These are phyloP conservation scores for Redunca redunca DNA, from an alignment of 2,113 vertebrate species.

Conservation along the genomic window DNA sequence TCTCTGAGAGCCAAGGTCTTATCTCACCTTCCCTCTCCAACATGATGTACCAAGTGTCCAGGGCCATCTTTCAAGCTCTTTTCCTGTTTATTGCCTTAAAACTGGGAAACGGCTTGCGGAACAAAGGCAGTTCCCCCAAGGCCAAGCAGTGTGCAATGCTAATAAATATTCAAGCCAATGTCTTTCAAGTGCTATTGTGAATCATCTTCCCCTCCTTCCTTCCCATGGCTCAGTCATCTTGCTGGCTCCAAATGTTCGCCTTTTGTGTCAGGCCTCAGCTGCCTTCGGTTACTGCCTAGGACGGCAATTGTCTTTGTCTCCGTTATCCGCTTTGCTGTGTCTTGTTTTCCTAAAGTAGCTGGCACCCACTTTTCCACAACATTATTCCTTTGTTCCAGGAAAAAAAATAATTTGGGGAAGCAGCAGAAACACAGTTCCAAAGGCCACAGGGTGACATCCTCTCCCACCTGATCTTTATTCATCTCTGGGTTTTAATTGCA, in stretches of 20 bases:
- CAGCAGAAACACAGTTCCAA: conserved; percentile 81
- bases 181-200: conserved; percentile 84
- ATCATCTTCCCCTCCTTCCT: conserved; percentile 85
- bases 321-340: conserved; percentile 79
- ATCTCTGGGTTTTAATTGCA: conserved; percentile 80
- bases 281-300: conserved; percentile 77
- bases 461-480: conserved; percentile 85
- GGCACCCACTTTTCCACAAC: conserved; percentile 83
- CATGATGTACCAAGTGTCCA: not conserved
- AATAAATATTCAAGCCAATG: conserved; percentile 80
- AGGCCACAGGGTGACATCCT: conserved; percentile 85
- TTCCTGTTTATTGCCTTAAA: conserved; percentile 79
- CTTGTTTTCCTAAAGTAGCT: conserved; percentile 85
- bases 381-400: conserved; percentile 85
- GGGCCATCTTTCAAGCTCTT: conserved; percentile 50
- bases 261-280: conserved; percentile 83
- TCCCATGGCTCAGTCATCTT: conserved; percentile 84
- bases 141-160: conserved; percentile 71
- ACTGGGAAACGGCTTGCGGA: conserved; percentile 66
- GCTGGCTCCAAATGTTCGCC: conserved; percentile 78
- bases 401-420: conserved; percentile 80
- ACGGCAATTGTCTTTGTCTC: conserved; percentile 82
- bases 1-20: conserved; percentile 2
- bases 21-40: not conserved
- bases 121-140: conserved; percentile 77